Conservation (phyloP, 30 jellyfish, hydroid and myxozoan genomes). For the Hydra vulgaris region DNA sequence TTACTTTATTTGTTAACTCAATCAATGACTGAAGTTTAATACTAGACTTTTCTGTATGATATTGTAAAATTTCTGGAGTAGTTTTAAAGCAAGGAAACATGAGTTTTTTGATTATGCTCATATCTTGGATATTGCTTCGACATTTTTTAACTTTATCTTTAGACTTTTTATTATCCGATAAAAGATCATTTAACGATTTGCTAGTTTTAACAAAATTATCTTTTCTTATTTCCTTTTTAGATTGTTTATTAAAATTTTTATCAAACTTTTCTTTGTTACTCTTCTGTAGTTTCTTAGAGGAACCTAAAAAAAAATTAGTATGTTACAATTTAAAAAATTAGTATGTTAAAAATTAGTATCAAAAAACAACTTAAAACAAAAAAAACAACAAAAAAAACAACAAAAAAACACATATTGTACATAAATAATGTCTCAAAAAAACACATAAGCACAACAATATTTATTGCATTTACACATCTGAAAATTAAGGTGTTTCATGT, state of each 20-base stretch:
- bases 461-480: too few relatives aligned
- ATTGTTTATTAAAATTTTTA: too few relatives aligned
- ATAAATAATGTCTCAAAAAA: too few relatives aligned
- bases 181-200: background rate
- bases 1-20: background rate
- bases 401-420: too few relatives aligned
- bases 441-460: too few relatives aligned
- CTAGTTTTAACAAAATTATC: background rate
- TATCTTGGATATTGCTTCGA: background rate
- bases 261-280: background rate
- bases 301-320: too few relatives aligned
- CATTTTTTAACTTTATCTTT: too few relatives aligned
- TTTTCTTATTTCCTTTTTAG: background rate
- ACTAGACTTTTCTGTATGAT: background rate
- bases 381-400: too few relatives aligned
- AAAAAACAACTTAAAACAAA: too few relatives aligned
- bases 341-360: too few relatives aligned
- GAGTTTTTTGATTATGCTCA: background rate
- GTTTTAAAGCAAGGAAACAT: background rate
- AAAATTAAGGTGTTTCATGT: too few relatives aligned
- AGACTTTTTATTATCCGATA: background rate
- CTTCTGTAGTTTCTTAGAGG: background rate
- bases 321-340: too few relatives aligned
- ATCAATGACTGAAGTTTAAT: background rate
- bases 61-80: background rate